These are phyloP conservation scores for Montipora capitata DNA, from an alignment of 92 coral and sea anemone species.

Conservation along the genomic window DNA sequence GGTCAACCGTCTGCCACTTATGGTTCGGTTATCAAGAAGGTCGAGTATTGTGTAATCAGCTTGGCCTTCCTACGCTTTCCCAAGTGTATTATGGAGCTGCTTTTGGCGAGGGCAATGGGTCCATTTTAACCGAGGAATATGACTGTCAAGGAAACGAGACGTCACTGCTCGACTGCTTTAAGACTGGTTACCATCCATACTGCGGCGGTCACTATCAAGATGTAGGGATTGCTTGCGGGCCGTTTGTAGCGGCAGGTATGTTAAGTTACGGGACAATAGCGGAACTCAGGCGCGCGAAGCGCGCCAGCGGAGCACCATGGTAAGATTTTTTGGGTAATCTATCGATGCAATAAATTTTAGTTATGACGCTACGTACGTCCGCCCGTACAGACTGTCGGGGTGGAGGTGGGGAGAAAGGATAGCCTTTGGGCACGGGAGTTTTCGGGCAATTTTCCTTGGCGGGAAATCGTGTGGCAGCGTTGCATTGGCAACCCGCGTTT, in stretches of 20 bases:
- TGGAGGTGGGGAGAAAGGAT: no score
- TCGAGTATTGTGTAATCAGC: slow-evolving; percentile 12
- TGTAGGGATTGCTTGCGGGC: slow-evolving; percentile 25
- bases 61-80: neutral
- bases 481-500: no score
- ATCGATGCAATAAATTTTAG: no score
- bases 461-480: no score
- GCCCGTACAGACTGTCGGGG: no score
- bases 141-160: slow-evolving; percentile 11
- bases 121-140: neutral
- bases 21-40: neutral
- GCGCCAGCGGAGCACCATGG: no score
- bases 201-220: neutral
- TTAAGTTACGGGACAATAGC: neutral
- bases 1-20: slow-evolving; percentile 4
- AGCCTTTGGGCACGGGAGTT: neutral
- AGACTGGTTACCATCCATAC: neutral
- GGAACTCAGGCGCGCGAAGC: no score
- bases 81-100: neutral
- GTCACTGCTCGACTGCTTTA: neutral
- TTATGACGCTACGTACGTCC: no score
- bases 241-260: neutral
- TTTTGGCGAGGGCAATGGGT: slow-evolving; percentile 15
- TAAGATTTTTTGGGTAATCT: no score
- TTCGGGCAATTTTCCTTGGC: neutral